phyloP scores from a whole-genome alignment of 1,140 invertebrate genomes.

The Scaptomyza pallida region DNA sequence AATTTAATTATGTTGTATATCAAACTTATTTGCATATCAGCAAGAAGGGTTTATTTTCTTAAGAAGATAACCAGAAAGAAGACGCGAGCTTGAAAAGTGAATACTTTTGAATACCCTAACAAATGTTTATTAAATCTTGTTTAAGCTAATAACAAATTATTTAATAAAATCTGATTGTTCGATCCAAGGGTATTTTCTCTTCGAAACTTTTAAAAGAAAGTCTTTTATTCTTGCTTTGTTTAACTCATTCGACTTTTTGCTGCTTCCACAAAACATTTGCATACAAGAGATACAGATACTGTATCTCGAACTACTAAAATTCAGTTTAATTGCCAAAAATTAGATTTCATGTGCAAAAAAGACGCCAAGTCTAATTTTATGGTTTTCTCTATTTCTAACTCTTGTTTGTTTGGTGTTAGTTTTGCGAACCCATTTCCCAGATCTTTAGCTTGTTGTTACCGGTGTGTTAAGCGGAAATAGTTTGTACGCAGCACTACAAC shows the following conservation, averaged over 20 bases:
- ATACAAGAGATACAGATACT: constrained; percentile 32
- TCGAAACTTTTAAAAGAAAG: neutral
- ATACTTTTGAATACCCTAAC: constrained; percentile 1
- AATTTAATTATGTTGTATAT: constrained; percentile 80
- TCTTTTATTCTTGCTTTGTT: neutral
- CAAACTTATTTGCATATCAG: constrained; percentile 73
- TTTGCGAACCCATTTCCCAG: constrained; percentile 50
- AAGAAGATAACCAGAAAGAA: constrained; percentile 27
- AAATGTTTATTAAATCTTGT: neutral
- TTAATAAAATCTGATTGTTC: too few relatives aligned
- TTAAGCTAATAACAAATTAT: neutral
- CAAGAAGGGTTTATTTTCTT: constrained; percentile 46
- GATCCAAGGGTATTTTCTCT: neutral
- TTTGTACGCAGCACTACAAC: constrained; percentile 52
- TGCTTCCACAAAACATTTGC: constrained; percentile 14
- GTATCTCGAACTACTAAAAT: constrained; percentile 41
- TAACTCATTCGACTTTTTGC: neutral
- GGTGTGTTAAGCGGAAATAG: constrained; percentile 67
- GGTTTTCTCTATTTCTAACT: constrained; percentile 25
- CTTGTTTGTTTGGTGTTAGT: neutral
- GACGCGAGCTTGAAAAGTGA: constrained; percentile 16
- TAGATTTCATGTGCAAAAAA: constrained; percentile 71
- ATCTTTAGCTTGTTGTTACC: constrained; percentile 40
- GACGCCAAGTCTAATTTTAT: constrained; percentile 54
- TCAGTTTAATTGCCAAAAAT: constrained; percentile 68